Base-by-base conservation (phyloP, 1,140 invertebrate genomes). In the Phocides pigmalion region DNA sequence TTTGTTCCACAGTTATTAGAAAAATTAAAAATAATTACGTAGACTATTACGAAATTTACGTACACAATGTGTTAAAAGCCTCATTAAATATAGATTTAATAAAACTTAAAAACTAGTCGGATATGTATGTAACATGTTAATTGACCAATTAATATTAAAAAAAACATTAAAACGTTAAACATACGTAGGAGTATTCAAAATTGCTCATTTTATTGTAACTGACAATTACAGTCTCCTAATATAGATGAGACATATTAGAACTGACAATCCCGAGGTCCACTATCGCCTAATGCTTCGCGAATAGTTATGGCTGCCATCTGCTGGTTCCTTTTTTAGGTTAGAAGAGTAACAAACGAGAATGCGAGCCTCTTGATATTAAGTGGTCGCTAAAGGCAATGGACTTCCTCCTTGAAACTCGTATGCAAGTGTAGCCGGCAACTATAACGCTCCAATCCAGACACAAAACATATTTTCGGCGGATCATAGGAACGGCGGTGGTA, bases 201-300 rank as follows among this genome's bases (percentile, higher is more conserved):
- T 0, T 19, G 6, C 1, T 35, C 9, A 32, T 25, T 25, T 14
- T 32, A 59, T 17, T 32, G 22, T 25, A 25, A 17, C 19, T 46
- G 54, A 59, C 54, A 59, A 59, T 59, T 35, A 59, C 47, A 35
- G 0, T 46, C 22, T 58, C 41, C 54, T 46, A 58, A 58, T 46
- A 56, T 28, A 28, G 53, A 16, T 15, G 53, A 1, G 42, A 17
- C 25, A 47, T 32, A 59, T 59, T 59, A 47, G 22, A 32, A 19
- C 53, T 44, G 42, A 35, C 42, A 59, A 59, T 35, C 28, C 16
- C 15, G 56, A 59, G 20, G 22, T n/a, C n/a, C n/a, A n/a, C 22
- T 22, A 22, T 22, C 6, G 22, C 22, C 6, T 22, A 22, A 22
- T 22, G 22, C 22, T n/a, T n/a, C n/a, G n/a, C n/a, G n/a, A n/a